Evolutionary conservation across 2,888 invertebrate species (phyloP).

Genomic region (Drosophila testacea): DNA sequence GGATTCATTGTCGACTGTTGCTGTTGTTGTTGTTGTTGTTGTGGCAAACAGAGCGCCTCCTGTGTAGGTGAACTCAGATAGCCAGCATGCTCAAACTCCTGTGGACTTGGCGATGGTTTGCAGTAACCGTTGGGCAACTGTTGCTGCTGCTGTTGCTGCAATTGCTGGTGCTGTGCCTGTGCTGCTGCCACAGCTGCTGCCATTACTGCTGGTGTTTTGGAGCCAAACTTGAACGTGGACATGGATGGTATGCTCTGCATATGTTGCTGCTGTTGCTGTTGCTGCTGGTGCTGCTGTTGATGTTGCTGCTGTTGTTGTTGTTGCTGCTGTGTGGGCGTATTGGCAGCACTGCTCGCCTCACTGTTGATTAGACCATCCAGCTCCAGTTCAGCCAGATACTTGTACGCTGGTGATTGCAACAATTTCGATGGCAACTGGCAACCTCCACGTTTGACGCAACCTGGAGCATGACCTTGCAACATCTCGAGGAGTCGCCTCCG

Average conservation of each 20-base stretch:
- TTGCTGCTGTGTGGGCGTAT: constrained; percentile 25
- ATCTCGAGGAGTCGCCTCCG: constrained; percentile 92
- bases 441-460: constrained; percentile 87
- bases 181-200: constrained; percentile 58
- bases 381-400: constrained; percentile 83
- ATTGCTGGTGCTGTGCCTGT: constrained; percentile 64
- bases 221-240: constrained; percentile 83
- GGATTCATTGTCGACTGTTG: constrained; percentile 56
- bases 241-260: constrained; percentile 84
- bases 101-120: constrained; percentile 84
- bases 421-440: constrained; percentile 82
- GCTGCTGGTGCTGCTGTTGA: constrained; percentile 38
- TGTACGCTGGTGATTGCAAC: constrained; percentile 83
- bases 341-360: constrained; percentile 35
- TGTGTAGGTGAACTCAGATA: constrained; percentile 84
- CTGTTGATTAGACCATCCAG: constrained; percentile 62
- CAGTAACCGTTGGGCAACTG: constrained; percentile 84
- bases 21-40: constrained; percentile 55
- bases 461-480: constrained; percentile 90
- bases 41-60: constrained; percentile 71
- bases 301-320: constrained; percentile 19
- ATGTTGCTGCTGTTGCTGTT: constrained; percentile 65
- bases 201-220: constrained; percentile 75
- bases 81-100: constrained; percentile 81
- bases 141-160: constrained; percentile 64